Percentiles rank a stretch among this genome's conserved stretches.
Evolutionary conservation across 2,113 vertebrate genomes (phyloP).

Genomic region (Dunckerocampus dactyliophorus): DNA sequence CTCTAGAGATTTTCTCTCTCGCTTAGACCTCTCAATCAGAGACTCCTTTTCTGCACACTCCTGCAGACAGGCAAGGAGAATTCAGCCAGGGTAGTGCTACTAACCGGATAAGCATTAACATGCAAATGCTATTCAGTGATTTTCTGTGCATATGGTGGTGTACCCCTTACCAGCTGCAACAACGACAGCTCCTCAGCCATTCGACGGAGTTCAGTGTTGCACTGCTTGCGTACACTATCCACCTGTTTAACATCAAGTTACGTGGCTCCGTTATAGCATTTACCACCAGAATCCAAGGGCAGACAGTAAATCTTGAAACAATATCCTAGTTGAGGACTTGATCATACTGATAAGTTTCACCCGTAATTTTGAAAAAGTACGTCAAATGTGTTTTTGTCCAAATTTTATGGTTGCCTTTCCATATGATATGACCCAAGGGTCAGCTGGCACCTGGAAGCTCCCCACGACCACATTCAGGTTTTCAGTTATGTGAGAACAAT

Average conservation of each 20-base stretch:
- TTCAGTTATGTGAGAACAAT: too few species aligned
- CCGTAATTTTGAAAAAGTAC: too few species aligned
- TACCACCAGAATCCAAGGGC: neutral
- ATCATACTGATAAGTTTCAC: too few species aligned
- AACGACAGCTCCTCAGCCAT: conserved; percentile 84
- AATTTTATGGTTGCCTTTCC: too few species aligned
- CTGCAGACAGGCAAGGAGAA: conserved; percentile 59
- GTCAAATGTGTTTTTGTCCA: too few species aligned
- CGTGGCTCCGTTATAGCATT: conserved; percentile 4
- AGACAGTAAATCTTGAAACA: neutral
- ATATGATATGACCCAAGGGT: too few species aligned
- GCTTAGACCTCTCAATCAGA: conserved; percentile 80
- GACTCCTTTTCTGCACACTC: conserved; percentile 86
- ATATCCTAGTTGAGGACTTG: neutral
- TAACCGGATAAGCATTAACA: neutral
- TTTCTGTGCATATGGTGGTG: conserved; percentile 10
- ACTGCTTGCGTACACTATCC: conserved; percentile 80
- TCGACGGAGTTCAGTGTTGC: conserved; percentile 78
- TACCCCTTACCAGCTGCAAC: conserved; percentile 80
- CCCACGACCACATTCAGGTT: too few species aligned
- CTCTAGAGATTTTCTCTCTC: conserved; percentile 87
- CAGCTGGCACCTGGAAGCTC: too few species aligned
- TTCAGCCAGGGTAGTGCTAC: neutral
- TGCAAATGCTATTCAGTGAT: conserved; percentile 18
- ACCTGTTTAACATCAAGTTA: conserved; percentile 72